These are phyloP conservation scores for Allacma fusca DNA, from an alignment of 2,888 invertebrate species.

Conservation along the genomic window DNA sequence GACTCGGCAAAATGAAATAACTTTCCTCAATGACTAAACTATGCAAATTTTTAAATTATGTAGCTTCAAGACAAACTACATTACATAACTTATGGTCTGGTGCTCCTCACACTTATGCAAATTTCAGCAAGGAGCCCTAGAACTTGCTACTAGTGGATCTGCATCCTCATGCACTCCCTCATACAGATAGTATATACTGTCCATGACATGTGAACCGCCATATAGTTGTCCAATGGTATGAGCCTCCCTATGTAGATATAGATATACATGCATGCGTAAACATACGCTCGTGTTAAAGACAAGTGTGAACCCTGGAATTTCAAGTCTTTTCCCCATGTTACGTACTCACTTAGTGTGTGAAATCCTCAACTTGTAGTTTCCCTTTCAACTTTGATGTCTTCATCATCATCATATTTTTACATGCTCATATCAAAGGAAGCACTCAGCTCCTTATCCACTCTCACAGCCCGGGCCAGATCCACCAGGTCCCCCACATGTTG, in stretches of 20 bases:
- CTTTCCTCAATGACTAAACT: conserved; percentile 36
- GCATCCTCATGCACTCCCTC: not conserved
- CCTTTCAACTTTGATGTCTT: conserved; percentile 16
- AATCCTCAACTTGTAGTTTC: conserved; percentile 8
- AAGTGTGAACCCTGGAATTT: no score
- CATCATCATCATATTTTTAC: conserved; percentile 9
- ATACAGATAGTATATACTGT: no score
- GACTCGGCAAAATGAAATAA: conserved; percentile 24
- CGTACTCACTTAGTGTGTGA: not conserved
- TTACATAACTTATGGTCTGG: conserved; percentile 20
- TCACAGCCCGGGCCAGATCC: no score
- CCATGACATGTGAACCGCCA: no score
- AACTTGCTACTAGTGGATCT: not conserved
- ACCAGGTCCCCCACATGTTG: no score
- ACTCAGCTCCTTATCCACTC: not conserved
- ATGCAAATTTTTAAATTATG: conserved; percentile 33
- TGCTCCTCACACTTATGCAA: conserved; percentile 20
- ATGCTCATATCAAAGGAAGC: not conserved
- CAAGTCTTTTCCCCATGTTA: no score
- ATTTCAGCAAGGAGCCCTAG: not conserved
- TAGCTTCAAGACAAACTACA: conserved; percentile 9
- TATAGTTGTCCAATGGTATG: no score
- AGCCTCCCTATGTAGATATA: not conserved
- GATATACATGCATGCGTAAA: no score
- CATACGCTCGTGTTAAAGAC: no score